Evolutionary conservation across 1,140 invertebrate genomes (phyloP).

Genomic region (Cydia strobilella): DNA sequence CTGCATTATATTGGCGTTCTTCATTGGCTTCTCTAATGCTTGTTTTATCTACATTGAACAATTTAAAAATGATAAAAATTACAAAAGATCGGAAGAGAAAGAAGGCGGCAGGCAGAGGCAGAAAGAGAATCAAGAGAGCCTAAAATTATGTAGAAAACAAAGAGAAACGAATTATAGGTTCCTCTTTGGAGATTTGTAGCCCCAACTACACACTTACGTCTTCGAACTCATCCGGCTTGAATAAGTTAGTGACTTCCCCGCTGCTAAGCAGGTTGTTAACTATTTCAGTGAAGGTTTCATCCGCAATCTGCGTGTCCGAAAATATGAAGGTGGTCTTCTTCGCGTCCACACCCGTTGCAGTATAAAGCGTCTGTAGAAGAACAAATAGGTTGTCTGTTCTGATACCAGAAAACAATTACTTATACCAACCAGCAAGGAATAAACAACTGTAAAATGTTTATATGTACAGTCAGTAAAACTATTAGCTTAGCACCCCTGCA

Average conservation of each 20-base stretch:
- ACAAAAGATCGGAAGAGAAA: too few relatives aligned
- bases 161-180: background rate
- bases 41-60: conserved; percentile 83
- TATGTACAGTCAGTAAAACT: too few relatives aligned
- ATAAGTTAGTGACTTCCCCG: conserved; percentile 91
- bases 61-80: background rate
- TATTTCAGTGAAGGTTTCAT: conserved; percentile 92
- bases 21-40: conserved; percentile 84
- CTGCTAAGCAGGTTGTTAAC: conserved; percentile 93
- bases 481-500: too few relatives aligned
- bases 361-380: conserved; percentile 81
- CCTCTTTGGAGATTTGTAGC: background rate
- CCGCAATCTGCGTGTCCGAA: conserved; percentile 89
- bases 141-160: background rate
- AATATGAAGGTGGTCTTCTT: conserved; percentile 90
- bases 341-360: conserved; percentile 85
- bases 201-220: conserved; percentile 80
- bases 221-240: conserved; percentile 91
- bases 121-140: too few relatives aligned
- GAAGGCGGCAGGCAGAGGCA: too few relatives aligned
- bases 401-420: too few relatives aligned
- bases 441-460: too few relatives aligned
- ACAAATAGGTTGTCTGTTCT: background rate
- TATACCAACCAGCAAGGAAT: too few relatives aligned
- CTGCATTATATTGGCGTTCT: conserved; percentile 83